A percentile compares a stretch with the other conserved stretches of the same genome.
Evolutionary conservation across 2,888 invertebrate species (phyloP).

Genomic region (Pinctada fucata): DNA sequence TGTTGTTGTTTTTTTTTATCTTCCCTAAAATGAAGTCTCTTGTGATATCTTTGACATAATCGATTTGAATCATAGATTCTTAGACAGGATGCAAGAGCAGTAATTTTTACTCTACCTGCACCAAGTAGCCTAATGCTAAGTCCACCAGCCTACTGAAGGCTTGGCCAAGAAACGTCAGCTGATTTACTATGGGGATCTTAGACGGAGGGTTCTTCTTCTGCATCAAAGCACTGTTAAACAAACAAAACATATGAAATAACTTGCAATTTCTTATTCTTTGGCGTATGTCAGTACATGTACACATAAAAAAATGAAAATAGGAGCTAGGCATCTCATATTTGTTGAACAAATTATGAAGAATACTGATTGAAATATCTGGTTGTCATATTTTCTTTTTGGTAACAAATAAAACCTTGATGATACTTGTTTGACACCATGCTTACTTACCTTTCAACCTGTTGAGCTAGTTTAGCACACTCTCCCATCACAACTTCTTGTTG

Average conservation of each 20-base stretch:
- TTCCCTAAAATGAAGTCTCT: no score
- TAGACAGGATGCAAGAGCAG: neutral
- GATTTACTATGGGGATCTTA: slow-evolving; percentile 67
- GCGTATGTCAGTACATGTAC: neutral
- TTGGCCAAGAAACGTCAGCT: slow-evolving; percentile 72
- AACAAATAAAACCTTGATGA: no score
- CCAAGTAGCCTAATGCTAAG: slow-evolving; percentile 75
- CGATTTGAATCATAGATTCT: no score
- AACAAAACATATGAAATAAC: neutral
- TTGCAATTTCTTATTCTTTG: neutral
- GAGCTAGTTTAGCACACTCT: slow-evolving; percentile 73
- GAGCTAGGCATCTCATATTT: neutral
- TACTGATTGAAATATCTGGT: no score
- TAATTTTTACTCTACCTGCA: slow-evolving; percentile 76
- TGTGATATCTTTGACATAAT: no score
- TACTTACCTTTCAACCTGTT: slow-evolving; percentile 69
- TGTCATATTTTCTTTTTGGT: no score
- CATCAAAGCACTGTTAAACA: slow-evolving; percentile 19
- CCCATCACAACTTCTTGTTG: slow-evolving; percentile 74
- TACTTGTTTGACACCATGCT: no score
- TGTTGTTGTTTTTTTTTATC: no score
- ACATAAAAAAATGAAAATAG: neutral
- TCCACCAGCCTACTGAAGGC: slow-evolving; percentile 73
- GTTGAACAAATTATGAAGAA: neutral
- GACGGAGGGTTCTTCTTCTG: slow-evolving; percentile 28